These are phyloP conservation scores for Gallirallus australis DNA, from an alignment of 2,797 vertebrate genomes.

Conservation along the genomic window DNA sequence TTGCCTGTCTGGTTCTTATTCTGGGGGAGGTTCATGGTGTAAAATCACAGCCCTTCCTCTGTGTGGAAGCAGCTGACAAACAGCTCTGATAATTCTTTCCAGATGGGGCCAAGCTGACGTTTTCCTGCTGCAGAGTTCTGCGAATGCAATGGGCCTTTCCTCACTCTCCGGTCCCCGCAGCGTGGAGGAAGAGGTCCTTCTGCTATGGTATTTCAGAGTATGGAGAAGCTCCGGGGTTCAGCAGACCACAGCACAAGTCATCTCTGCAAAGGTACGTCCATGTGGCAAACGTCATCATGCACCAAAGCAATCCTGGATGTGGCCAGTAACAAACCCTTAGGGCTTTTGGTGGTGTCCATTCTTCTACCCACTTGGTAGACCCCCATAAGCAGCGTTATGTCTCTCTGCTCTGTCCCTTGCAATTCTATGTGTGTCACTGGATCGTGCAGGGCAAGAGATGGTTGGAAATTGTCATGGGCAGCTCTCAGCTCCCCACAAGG, in stretches of 20 bases:
- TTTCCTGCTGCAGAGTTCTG: neutral
- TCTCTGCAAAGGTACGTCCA: fast-evolving
- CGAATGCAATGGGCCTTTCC: neutral
- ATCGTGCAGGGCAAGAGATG: fast-evolving
- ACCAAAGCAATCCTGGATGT: neutral
- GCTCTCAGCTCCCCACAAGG: neutral
- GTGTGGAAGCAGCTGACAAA: constrained; percentile 32
- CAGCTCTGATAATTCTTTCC: constrained; percentile 31
- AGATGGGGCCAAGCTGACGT: neutral
- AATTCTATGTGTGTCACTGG: fast-evolving
- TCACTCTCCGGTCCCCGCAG: fast-evolving
- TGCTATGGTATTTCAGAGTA: fast-evolving
- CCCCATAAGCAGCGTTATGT: fast-evolving
- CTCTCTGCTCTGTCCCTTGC: neutral
- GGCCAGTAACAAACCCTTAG: neutral
- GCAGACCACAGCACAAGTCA: fast-evolving
- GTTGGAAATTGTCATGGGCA: neutral
- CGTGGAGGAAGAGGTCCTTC: fast-evolving
- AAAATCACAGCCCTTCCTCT: neutral
- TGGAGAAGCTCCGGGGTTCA: neutral
- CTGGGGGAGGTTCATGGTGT: neutral
- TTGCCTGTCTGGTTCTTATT: neutral
- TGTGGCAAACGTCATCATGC: fast-evolving
- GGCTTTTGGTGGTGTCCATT: neutral
- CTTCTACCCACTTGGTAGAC: neutral